Conservation (phyloP, 2,888 invertebrate species). For the Petrophora chlorosata region DNA sequence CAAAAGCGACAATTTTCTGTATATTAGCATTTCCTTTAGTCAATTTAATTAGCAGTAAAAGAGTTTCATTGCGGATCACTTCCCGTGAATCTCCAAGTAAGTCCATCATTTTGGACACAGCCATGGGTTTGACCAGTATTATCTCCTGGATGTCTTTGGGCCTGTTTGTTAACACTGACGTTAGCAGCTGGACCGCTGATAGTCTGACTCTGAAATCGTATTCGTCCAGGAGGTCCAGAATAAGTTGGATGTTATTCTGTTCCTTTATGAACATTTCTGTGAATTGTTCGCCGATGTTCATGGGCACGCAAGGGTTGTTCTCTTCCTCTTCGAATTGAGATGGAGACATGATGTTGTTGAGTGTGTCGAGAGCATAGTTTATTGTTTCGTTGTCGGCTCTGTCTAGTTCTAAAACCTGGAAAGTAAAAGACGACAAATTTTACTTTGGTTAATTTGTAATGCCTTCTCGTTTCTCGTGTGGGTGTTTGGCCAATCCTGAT, state of each 20-base stretch:
- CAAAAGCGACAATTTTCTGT: conserved; percentile 99
- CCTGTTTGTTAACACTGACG: conserved; percentile 93
- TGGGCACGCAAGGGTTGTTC: conserved; percentile 84
- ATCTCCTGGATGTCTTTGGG: conserved; percentile 95
- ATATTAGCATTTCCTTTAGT: conserved; percentile 97
- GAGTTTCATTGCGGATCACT: conserved; percentile 96
- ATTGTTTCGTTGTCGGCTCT: conserved; percentile 95
- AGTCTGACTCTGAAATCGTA: conserved; percentile 97
- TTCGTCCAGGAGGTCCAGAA: conserved; percentile 94
- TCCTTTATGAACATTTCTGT: conserved; percentile 98
- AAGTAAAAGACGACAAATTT: too few species aligned
- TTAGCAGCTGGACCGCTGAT: conserved; percentile 94
- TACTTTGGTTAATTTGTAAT: too few species aligned
- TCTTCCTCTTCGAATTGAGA: conserved; percentile 92
- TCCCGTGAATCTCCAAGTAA: conserved; percentile 96
- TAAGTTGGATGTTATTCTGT: conserved; percentile 90
- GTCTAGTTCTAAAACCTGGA: conserved; percentile 93
- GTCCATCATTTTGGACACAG: conserved; percentile 98
- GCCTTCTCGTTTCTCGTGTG: too few species aligned
- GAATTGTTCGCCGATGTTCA: conserved; percentile 95
- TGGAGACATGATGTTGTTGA: conserved; percentile 94
- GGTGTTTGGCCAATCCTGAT: too few species aligned
- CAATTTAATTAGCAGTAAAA: conserved; percentile 94
- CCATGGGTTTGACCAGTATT: conserved; percentile 96
- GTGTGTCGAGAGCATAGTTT: conserved; percentile 95